Evolutionary conservation across 2,797 vertebrate species (phyloP), one percentile per base, ranked within the genome.

Genomic region (Micropoecilia bifurca): DNA sequence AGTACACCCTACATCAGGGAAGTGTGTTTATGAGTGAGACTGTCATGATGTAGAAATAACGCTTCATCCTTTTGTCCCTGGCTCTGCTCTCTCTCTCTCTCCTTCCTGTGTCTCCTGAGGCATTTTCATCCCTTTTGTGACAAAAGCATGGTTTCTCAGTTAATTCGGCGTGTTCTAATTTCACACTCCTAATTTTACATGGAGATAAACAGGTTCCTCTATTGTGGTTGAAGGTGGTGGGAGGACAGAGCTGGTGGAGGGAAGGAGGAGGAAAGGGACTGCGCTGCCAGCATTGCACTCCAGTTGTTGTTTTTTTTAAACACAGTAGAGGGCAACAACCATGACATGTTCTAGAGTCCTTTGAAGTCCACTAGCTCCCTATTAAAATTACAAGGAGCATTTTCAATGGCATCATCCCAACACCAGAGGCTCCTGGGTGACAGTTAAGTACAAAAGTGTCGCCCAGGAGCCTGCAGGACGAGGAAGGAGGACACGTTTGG

Each of bases 161-260:
- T 96, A 95, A 95, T 94, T 87, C 90, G 73, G 74, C 93, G 87
- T 95, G 95, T 96, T 95, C 89, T 85, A 92, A 96, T 96, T 96
- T 96, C 93, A 96, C 92, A 92, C 93, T 95, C 90, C 86, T 96
- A 95, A 96, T 95, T 95, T 92, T 92, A 89, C 80, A 75, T 63
- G 76, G 85, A 95, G 95, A 95, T 96, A 95, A 96, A 95, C 89
- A 92, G 90, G 91, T 93, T 94, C 93, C 77, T 91, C 82, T 78
- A 91, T 91, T 93, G 91, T 90, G 87, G 84, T 83, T 14, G 30
- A 76, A 84, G 84, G 80, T 72, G 79, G 84, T 61, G 68, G 87
- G 47, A 77, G 82, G 74, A 73, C 85, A 79, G 80, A 75, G 79
- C 18, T 73, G 80, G 83, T 50, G 71, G 87, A 45, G 78, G 84